Conservation (phyloP, 2,797 vertebrate genomes). For the Etheostoma nigrum region DNA sequence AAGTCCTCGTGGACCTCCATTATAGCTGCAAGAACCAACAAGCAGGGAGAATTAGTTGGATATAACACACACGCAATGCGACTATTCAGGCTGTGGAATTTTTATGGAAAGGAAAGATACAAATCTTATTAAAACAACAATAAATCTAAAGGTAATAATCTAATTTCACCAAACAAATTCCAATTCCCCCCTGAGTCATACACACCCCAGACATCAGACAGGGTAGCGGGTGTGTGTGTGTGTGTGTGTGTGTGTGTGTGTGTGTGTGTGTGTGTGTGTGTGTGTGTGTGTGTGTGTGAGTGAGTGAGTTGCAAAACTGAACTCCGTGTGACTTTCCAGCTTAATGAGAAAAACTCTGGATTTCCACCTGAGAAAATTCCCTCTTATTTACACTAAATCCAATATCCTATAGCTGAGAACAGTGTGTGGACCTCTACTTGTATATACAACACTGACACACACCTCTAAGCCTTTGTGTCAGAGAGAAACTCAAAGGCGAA, state of each 20-base stretch:
- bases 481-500: slow-evolving; percentile 41
- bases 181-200: slow-evolving; percentile 42
- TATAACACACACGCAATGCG: slow-evolving; percentile 10
- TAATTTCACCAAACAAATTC: slow-evolving; percentile 44
- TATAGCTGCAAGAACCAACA: slow-evolving; percentile 87
- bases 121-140: slow-evolving; percentile 41
- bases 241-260: slow-evolving; percentile 25
- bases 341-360: slow-evolving; percentile 26
- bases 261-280: slow-evolving; percentile 19
- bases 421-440: slow-evolving; percentile 7
- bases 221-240: slow-evolving; percentile 1
- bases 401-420: slow-evolving; percentile 11
- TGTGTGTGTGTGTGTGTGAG: background rate
- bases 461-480: slow-evolving; percentile 39
- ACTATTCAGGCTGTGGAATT: slow-evolving; percentile 3
- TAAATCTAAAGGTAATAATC: slow-evolving; percentile 60
- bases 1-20: slow-evolving; percentile 99
- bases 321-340: slow-evolving; percentile 36
- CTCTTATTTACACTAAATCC: slow-evolving; percentile 24
- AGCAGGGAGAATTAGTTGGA: slow-evolving; percentile 37
- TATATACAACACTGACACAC: background rate
- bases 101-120: slow-evolving; percentile 12
- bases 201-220: slow-evolving; percentile 42
- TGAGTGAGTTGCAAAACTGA: slow-evolving; percentile 12
- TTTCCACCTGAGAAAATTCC: slow-evolving; percentile 23